Conservation (phyloP, 2,888 invertebrate species). For the Andrena flavipes region DNA sequence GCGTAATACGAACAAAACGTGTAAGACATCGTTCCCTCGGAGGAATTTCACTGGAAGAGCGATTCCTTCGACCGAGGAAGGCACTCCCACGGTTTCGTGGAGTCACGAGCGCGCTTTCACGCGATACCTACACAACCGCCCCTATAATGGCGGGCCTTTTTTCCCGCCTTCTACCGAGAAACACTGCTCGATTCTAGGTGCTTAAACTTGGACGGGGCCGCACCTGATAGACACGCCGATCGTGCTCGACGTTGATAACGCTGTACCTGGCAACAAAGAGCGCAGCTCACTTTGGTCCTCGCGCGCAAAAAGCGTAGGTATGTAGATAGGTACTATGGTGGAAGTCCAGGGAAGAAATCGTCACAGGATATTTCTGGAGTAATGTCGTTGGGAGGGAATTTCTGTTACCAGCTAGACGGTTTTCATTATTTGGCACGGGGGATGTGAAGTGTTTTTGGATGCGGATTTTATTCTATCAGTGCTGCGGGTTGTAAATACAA, state of each 20-base stretch:
- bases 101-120: conserved; percentile 75
- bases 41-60: conserved; percentile 46
- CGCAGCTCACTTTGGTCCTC: neutral
- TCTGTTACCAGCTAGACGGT: too few relatives aligned
- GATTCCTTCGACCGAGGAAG: conserved; percentile 23
- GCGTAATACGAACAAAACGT: conserved; percentile 49
- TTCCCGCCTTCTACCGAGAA: conserved; percentile 41
- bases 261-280: conserved; percentile 20
- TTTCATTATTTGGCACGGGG: too few relatives aligned
- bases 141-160: conserved; percentile 73
- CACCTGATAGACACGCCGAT: conserved; percentile 74
- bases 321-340: neutral
- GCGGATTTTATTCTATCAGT: too few relatives aligned
- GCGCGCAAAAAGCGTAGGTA: conserved; percentile 8
- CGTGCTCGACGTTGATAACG: conserved; percentile 45
- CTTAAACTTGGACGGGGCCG: conserved; percentile 67
- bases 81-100: conserved; percentile 65
- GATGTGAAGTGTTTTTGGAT: too few relatives aligned
- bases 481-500: too few relatives aligned
- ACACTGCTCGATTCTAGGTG: conserved; percentile 55
- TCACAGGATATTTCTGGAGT: neutral
- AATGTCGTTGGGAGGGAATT: too few relatives aligned
- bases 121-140: conserved; percentile 71
- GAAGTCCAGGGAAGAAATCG: neutral
- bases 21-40: conserved; percentile 48